Evolutionary conservation across 2,888 invertebrate genomes (phyloP).

Genomic region (Pristionchus mayeri): DNA sequence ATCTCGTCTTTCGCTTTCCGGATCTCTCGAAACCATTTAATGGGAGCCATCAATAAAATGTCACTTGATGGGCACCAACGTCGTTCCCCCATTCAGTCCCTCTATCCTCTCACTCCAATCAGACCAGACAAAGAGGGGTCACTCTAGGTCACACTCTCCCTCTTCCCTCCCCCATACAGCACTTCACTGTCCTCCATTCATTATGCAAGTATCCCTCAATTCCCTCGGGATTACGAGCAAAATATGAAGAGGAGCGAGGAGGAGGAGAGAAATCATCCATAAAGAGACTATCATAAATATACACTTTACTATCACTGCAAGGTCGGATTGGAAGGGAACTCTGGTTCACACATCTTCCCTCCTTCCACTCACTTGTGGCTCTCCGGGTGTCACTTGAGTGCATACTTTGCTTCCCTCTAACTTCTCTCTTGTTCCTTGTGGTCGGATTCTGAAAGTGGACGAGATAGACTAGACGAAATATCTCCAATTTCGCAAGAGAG

Average conservation of each 20-base stretch:
- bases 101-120: not conserved
- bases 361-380: slow-evolving; percentile 81
- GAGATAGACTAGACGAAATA: not conserved
- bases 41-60: not conserved
- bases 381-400: slow-evolving; percentile 89
- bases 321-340: not conserved
- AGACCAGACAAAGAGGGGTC: slow-evolving; percentile 13
- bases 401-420: slow-evolving; percentile 95
- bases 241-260: not conserved
- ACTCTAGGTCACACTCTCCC: slow-evolving; percentile 15
- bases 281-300: slow-evolving; percentile 33
- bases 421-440: slow-evolving; percentile 91
- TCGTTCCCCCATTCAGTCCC: slow-evolving; percentile 60
- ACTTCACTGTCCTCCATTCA: slow-evolving; percentile 18
- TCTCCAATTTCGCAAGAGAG: not conserved
- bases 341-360: not conserved
- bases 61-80: slow-evolving; percentile 59
- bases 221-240: not conserved
- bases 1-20: slow-evolving; percentile 70
- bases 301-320: not conserved
- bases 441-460: slow-evolving; percentile 87
- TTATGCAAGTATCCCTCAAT: slow-evolving; percentile 29
- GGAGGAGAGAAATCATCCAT: not conserved
- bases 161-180: not conserved
- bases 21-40: not conserved